Evolutionary conservation across 1,140 invertebrate species (phyloP).

Genomic region (Rhagoletis pomonella): DNA sequence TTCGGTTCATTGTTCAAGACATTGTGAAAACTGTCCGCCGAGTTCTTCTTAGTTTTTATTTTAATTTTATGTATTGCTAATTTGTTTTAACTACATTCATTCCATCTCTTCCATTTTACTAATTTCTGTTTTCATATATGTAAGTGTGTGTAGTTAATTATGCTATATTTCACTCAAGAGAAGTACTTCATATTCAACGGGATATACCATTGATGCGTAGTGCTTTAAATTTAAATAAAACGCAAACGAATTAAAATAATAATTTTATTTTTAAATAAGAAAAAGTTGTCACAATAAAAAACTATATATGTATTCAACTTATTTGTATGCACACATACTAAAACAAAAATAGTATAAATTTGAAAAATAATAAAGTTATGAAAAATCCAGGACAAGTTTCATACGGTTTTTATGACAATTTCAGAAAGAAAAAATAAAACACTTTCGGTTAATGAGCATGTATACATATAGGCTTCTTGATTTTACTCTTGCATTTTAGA

Average conservation of each 20-base stretch:
- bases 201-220: not conserved
- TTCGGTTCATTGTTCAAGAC: not conserved
- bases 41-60: not conserved
- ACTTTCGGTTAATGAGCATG: not conserved
- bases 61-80: not conserved
- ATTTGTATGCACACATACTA: not conserved
- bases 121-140: not conserved
- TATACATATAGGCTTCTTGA: conserved; percentile 37
- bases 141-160: too few relatives aligned
- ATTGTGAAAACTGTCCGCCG: not conserved
- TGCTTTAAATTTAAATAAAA: conserved; percentile 20
- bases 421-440: too few relatives aligned
- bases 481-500: conserved; percentile 17
- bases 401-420: not conserved
- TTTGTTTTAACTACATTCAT: not conserved
- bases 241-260: conserved; percentile 40
- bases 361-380: not conserved
- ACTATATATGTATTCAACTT: conserved; percentile 32
- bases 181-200: not conserved
- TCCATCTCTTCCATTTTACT: not conserved
- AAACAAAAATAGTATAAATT: not conserved
- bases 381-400: not conserved
- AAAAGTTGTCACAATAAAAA: conserved; percentile 53
- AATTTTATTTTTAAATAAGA: conserved; percentile 55
- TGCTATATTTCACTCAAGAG: too few relatives aligned